phyloP scores from a whole-genome alignment of 1,140 invertebrate genomes.

The Ectropis grisescens region DNA sequence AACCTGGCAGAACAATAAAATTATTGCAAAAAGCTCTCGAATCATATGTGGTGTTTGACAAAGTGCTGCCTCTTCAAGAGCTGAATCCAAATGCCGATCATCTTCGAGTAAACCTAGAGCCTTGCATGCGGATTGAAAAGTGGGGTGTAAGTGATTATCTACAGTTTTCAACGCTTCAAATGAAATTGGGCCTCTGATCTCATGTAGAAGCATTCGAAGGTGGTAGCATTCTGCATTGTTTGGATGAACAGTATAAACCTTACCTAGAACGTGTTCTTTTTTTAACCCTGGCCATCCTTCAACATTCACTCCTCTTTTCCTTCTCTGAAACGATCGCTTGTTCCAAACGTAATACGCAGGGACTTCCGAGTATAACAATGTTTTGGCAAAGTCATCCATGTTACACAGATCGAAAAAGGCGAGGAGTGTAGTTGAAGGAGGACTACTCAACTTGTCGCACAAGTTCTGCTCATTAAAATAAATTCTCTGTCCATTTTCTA shows the following conservation, averaged over 20 bases:
- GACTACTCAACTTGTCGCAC: constrained; percentile 13
- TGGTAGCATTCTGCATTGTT: constrained; percentile 34
- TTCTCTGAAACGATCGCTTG: constrained; percentile 19
- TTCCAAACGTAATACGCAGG: constrained; percentile 20
- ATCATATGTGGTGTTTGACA: neutral
- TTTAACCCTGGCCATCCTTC: constrained; percentile 22
- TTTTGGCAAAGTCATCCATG: constrained; percentile 19
- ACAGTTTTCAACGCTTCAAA: constrained; percentile 42
- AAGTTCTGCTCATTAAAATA: constrained; percentile 23
- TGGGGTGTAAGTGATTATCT: constrained; percentile 33
- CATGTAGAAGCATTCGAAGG: constrained; percentile 40
- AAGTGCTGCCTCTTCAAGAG: neutral
- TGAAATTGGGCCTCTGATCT: constrained; percentile 48
- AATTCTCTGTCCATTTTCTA: constrained; percentile 18
- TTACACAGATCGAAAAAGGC: constrained; percentile 23
- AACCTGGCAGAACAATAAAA: neutral
- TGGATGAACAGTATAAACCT: constrained; percentile 36
- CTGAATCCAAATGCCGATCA: neutral
- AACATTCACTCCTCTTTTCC: constrained; percentile 12
- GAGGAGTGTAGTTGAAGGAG: constrained; percentile 18
- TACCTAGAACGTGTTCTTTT: constrained; percentile 28
- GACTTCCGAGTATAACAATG: constrained; percentile 17
- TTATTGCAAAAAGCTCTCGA: neutral
- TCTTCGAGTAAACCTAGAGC: constrained; percentile 24
- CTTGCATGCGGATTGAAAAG: constrained; percentile 48